Evolutionary conservation across 1,140 invertebrate genomes (phyloP), one percentile per base, ranked within the genome.

Genomic region (Papilio helenus): DNA sequence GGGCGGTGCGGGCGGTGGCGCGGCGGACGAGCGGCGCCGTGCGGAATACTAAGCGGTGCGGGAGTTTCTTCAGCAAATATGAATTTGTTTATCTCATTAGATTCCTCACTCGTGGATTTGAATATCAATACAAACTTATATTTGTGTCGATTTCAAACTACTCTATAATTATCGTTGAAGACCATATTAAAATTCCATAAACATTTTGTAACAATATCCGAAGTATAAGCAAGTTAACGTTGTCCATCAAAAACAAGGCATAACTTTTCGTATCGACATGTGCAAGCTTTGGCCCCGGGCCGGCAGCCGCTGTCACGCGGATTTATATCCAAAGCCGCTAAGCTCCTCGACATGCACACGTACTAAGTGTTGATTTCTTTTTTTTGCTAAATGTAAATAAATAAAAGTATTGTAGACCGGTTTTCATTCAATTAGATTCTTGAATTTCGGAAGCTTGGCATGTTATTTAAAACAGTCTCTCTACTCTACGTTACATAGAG

Each of bases 51-150:
- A 68, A 68, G 23, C 23, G 61, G 4, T 14, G 61, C 58, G 23
- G 20, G 26, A 68, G 61, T 29, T 29, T 29, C 26, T 26, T 68
- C 1, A 68, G 12, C 61, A 68, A 68, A 68, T 68, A 68, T 68
- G 61, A 68, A 68, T 68, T 29, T 16, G 61, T 68, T 34, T 12
- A 29, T 68, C 61, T 68, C 61, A 34, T 68, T 68, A 68, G 26
- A 68, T 10, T 29, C 23, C 23, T 26, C 61, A 68, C 23, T 61
- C 58, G 12, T 14, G 14, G 12, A 29, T 65, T 65, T 29, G 61
- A 65, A 65, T 65, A 65, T 26, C 61, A 68, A 68, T 68, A 68
- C 20, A 68, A 68, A 68, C 61, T 68, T 29, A 34, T 68, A 34
- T 68, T 61, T 68, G 26, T 68, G 61, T 68, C 34, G 5, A 16